These are phyloP conservation scores for Mormoops blainvillei DNA, from an alignment of 2,113 vertebrate species.

Conservation along the genomic window DNA sequence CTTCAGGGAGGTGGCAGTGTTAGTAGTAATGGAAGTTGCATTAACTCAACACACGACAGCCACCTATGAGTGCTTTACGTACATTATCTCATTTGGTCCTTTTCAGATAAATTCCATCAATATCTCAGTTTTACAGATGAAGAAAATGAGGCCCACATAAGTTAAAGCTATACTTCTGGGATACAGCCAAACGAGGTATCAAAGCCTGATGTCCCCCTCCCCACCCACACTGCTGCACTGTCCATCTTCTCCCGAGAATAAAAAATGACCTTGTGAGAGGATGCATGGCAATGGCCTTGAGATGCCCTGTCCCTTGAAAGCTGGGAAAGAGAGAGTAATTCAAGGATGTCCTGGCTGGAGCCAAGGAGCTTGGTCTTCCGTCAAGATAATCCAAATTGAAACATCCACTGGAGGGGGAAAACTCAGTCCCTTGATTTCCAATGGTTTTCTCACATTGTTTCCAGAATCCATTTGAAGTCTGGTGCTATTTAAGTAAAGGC, in stretches of 20 bases:
- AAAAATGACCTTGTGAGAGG: background rate
- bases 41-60: background rate
- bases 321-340: background rate
- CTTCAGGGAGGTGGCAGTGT: background rate
- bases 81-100: background rate
- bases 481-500: background rate
- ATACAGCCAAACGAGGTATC: background rate
- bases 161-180: background rate
- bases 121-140: background rate
- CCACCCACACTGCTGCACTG: rapidly evolving
- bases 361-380: background rate
- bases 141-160: background rate
- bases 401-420: background rate
- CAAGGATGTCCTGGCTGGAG: background rate
- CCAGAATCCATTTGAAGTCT: conserved; percentile 46
- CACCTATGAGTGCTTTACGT: background rate
- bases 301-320: background rate
- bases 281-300: rapidly evolving
- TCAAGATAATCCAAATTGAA: background rate
- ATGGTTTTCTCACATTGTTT: background rate
- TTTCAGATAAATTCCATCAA: background rate
- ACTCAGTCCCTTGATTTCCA: background rate
- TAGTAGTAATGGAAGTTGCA: rapidly evolving
- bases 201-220: background rate
- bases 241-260: background rate